Percentiles rank a stretch among this genome's conserved stretches.
phyloP scores from a whole-genome alignment of 2,888 invertebrate genomes.

The Tipula lateralis region DNA sequence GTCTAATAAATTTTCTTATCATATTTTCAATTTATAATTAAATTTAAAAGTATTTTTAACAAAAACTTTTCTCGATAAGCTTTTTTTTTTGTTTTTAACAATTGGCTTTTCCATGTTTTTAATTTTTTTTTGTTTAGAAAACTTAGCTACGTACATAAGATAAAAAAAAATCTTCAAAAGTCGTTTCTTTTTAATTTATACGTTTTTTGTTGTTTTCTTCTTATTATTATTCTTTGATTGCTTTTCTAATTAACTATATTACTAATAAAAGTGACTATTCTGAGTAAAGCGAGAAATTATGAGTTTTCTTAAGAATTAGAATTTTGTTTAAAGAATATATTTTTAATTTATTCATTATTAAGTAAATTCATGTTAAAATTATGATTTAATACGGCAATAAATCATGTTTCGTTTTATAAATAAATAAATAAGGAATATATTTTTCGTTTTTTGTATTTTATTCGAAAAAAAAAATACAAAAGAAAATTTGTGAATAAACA shows the following conservation, averaged over 20 bases:
- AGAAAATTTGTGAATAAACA: not conserved
- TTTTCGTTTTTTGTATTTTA: not conserved
- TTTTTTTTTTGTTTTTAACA: not conserved
- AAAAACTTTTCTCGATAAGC: not conserved
- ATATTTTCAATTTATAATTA: conserved; percentile 24
- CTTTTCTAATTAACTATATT: conserved; percentile 15
- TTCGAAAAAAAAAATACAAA: not conserved
- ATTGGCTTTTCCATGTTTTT: not conserved
- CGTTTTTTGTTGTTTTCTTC: not conserved
- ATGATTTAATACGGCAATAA: not conserved
- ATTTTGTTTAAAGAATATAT: not conserved
- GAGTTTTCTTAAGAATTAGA: too few species aligned
- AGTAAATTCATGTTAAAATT: not conserved
- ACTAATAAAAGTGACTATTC: not conserved
- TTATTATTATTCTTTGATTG: not conserved
- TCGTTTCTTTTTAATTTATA: conserved; percentile 9
- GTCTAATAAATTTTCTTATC: not conserved
- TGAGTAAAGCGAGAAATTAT: too few species aligned
- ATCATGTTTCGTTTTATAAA: not conserved
- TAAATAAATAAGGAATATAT: not conserved
- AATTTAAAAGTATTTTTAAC: conserved; percentile 11
- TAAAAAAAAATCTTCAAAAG: not conserved
- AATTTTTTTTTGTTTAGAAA: not conserved
- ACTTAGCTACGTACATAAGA: not conserved
- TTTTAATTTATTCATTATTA: not conserved